Evolutionary conservation across 2,797 vertebrate species (phyloP), one percentile per base, ranked within the genome.

Genomic region (Gymnoscopelus braueri): DNA sequence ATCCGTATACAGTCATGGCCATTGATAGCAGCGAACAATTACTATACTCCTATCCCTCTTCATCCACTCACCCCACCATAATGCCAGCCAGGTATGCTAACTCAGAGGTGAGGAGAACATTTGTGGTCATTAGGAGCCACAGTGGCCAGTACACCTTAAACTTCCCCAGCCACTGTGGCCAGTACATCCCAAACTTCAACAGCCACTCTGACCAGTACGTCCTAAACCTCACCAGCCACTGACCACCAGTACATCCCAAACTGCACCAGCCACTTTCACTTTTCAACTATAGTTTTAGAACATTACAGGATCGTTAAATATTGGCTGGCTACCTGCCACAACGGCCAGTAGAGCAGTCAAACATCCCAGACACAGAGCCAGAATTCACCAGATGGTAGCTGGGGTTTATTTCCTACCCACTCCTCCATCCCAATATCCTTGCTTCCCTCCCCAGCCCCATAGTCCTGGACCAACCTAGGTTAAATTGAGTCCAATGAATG

Each of bases 401-500:
- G 39, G 39, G 39, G 39, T 7, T 44, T 3, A 44, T 44, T 7
- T 44, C 39, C 39, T 9, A 44, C 39, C 39, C 14, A 39, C 15
- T 15, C 35, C 58, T 35, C 49, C 54, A 6, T 59, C 32, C 10
- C 3, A 32, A 14, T 57, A n/a, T 52, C 61, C 32, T 11, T 53
- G 39, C 44, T 4, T 19, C 59, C 49, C 72, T 54, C 26, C 68
- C 72, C 65, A 0, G 32, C 67, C 74, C 32, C 63, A 63, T 77
- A 72, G 77, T 76, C 70, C 68, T 14, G 44, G 57, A 67, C 67
- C 65, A 70, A 77, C 81, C 66, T 71, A 67, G 77, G 80, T 78
- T 84, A 73, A 87, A 81, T 80, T 81, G 77, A 84, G 87, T 88
- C 90, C 82, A 78, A 85, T 80, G 84, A 77, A 88, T 74, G 80